These are phyloP conservation scores for Eupithecia pulchellata DNA, from an alignment of 2,888 invertebrate species.

Conservation along the genomic window DNA sequence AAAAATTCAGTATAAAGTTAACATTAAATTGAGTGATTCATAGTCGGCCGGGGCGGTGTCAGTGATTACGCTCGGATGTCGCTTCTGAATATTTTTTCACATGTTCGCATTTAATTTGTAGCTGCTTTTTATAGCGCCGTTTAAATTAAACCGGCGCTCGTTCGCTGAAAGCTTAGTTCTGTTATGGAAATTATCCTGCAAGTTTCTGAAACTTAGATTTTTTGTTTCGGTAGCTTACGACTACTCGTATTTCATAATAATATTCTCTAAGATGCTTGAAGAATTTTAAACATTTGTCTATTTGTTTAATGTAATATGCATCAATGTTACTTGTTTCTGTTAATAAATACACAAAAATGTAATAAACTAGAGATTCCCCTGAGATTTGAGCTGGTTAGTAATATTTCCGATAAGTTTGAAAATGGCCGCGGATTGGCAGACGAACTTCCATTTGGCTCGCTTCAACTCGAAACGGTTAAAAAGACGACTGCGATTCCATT, in stretches of 20 bases:
- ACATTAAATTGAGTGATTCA: constrained; percentile 55
- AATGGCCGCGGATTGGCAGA: constrained; percentile 35
- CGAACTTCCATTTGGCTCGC: constrained; percentile 40
- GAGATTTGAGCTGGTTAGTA: constrained; percentile 55
- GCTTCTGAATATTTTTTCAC: constrained; percentile 27
- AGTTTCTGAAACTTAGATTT: constrained; percentile 7
- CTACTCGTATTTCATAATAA: neutral
- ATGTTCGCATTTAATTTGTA: constrained; percentile 26
- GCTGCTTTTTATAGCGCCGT: constrained; percentile 18
- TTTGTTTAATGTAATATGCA: neutral
- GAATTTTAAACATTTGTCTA: neutral
- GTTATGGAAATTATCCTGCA: constrained; percentile 11
- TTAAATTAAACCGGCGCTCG: constrained; percentile 13
- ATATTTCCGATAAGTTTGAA: constrained; percentile 60
- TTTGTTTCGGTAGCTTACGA: neutral
- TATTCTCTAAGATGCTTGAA: too few species aligned
- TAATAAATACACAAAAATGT: neutral
- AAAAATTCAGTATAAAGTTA: constrained; percentile 44
- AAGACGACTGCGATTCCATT: constrained; percentile 47
- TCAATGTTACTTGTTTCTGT: neutral
- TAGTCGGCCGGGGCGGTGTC: constrained; percentile 44
- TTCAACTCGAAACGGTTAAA: constrained; percentile 42
- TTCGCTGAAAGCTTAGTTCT: constrained; percentile 17
- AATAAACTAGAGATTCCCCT: constrained; percentile 19
- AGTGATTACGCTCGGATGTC: constrained; percentile 27